Evolutionary conservation across 1,140 invertebrate genomes (phyloP), one percentile per base, ranked within the genome.

Genomic region (Mycetomoellerius zeteki): DNA sequence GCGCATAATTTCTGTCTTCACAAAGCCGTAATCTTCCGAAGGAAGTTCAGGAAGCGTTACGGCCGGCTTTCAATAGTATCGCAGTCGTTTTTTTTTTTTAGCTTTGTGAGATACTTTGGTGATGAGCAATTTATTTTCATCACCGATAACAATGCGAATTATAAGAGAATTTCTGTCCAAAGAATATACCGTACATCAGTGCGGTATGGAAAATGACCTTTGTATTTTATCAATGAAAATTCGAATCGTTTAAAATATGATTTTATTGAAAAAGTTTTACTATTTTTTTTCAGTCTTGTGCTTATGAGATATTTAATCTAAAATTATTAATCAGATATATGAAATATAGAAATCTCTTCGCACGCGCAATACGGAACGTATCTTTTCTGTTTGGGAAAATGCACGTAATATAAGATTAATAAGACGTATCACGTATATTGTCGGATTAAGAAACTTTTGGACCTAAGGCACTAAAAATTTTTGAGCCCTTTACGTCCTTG

Each of bases 1-100:
- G 19, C 8, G 12, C 12, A 27, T 67, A 67, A 67, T 67, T 80
- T 52, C 58, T 37, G 43, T 64, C 12, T 78, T 78, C 33, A 27
- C 21, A 24, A 3, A 21, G 5, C 8, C 2, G 6, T 69, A 37
- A 69, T 56, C 2, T 30, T 24, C 33, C 12, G 33, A 3, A 54
- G 21, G 37, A 81, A 71, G 14, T 43, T 37, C 8, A 58, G 21
- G 50, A 71, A 81, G 16, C 30, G 21, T 67, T 62, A 24, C 33
- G 16, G 16, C 16, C 19, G 19, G 21, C 2, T 60, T 78, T 69
- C 12, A 72, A 43, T 58, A 43, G 19, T 56, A 2, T 27, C 0
- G 12, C 4, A 8, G 4, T 69, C 3, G 14, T 8, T 10, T 37
- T 67, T 8, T 10, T 37, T 67, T 52, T 69, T 69, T 24, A 33